These are phyloP conservation scores for Anas platyrhynchos DNA, from an alignment of 2,113 vertebrate species.

Conservation along the genomic window DNA sequence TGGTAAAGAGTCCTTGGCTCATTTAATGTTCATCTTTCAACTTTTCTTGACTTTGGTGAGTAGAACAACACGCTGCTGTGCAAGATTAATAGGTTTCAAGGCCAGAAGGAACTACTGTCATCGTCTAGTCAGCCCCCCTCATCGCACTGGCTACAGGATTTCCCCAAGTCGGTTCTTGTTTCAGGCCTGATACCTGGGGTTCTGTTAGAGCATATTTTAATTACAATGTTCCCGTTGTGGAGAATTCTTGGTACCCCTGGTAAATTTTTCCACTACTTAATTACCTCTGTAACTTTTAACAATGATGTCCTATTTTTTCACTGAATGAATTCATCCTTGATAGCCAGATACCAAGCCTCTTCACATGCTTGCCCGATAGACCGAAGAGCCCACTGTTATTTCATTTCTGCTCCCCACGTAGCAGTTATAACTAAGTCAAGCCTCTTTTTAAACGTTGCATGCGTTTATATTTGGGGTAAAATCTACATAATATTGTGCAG, in stretches of 20 bases:
- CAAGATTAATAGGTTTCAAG: background rate
- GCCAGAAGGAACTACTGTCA: background rate
- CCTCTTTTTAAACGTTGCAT: background rate
- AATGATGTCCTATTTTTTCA: background rate
- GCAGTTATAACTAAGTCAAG: background rate
- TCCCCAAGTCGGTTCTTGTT: background rate
- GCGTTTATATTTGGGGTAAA: background rate
- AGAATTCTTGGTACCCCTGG: background rate
- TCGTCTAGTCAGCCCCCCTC: background rate
- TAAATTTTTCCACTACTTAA: background rate
- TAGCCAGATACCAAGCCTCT: background rate
- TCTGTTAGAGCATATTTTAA: background rate
- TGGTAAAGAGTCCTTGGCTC: background rate
- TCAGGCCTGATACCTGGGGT: background rate
- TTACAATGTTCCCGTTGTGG: background rate
- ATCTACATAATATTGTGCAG: background rate
- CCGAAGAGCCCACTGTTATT: background rate
- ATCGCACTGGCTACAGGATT: background rate
- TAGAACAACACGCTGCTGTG: background rate
- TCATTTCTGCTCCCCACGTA: background rate
- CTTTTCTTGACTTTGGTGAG: background rate
- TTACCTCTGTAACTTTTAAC: background rate
- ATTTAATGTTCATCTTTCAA: background rate
- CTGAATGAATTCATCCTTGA: background rate
- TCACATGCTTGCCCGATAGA: background rate